A percentile compares a stretch with the other conserved stretches of the same genome.
These are phyloP conservation scores for Dasyprocta punctata DNA, from an alignment of 2,113 vertebrate genomes.

Conservation along the genomic window DNA sequence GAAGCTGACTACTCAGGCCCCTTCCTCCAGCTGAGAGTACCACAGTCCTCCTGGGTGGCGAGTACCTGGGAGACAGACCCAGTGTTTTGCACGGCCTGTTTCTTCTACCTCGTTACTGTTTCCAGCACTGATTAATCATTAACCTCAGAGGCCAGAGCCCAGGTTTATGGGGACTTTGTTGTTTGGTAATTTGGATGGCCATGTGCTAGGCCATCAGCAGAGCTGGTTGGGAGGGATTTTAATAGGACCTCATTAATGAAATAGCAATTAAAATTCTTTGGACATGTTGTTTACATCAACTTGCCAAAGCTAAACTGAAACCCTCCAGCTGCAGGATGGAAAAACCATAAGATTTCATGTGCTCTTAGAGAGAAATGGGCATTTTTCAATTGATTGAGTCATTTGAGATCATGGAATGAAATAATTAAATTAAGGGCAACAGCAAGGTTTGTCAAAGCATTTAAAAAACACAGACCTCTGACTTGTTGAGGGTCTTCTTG, in stretches of 20 bases:
- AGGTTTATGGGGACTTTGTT: conserved; percentile 83
- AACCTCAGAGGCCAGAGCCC: conserved; percentile 81
- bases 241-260: conserved; percentile 86
- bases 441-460: conserved; percentile 20
- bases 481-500: background rate
- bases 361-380: conserved; percentile 50
- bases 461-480: conserved; percentile 4
- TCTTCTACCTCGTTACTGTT: conserved; percentile 83
- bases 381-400: conserved; percentile 18
- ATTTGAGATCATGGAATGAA: conserved; percentile 59
- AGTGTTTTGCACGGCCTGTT: conserved; percentile 62
- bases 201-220: conserved; percentile 76
- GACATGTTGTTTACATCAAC: conserved; percentile 83
- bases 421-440: conserved; percentile 57
- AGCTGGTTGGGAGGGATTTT: conserved; percentile 83
- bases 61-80: background rate
- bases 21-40: background rate
- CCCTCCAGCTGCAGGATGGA: conserved; percentile 66
- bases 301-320: conserved; percentile 60
- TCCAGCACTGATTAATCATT: conserved; percentile 87
- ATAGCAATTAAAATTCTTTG: conserved; percentile 89
- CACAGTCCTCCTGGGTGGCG: background rate
- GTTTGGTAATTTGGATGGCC: conserved; percentile 82
- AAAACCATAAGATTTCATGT: conserved; percentile 67
- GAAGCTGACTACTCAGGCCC: background rate